Percentiles rank a stretch among this genome's conserved stretches.
Evolutionary conservation across 1,140 invertebrate species (phyloP).

Genomic region (Planococcus citri): DNA sequence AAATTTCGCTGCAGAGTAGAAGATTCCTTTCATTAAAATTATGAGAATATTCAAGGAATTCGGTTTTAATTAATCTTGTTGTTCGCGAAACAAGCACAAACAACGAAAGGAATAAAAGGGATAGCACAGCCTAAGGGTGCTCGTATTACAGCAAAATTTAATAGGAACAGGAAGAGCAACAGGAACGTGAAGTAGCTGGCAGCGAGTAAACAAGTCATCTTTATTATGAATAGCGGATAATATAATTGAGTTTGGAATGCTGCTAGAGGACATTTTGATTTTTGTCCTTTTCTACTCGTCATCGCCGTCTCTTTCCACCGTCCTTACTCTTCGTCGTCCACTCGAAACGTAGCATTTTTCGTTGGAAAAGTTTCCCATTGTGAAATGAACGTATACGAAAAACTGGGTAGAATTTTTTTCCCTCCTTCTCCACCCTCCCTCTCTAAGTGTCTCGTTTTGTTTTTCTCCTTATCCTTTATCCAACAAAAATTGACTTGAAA

Average conservation of each 20-base stretch:
- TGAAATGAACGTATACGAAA: too few relatives aligned
- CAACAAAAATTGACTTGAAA: too few relatives aligned
- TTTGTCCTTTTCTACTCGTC: neutral
- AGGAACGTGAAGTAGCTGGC: constrained; percentile 13
- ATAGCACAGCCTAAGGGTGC: constrained; percentile 15
- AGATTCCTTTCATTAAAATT: constrained; percentile 20
- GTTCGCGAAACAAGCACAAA: constrained; percentile 16
- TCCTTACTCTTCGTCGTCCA: too few relatives aligned
- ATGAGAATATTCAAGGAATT: constrained; percentile 18
- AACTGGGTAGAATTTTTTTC: too few relatives aligned
- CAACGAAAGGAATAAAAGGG: constrained; percentile 12
- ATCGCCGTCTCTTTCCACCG: neutral
- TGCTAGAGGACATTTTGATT: constrained; percentile 20
- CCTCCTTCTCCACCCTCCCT: too few relatives aligned
- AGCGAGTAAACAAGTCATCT: constrained; percentile 20
- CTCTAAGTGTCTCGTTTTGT: too few relatives aligned
- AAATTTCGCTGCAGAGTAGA: constrained; percentile 14
- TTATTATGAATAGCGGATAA: constrained; percentile 16
- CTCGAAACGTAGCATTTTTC: too few relatives aligned
- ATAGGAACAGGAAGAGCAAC: constrained; percentile 20
- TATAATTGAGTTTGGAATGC: constrained; percentile 20
- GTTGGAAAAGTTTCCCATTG: too few relatives aligned
- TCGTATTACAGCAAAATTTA: constrained; percentile 18
- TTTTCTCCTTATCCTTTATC: too few relatives aligned
- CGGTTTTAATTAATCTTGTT: constrained; percentile 20